Evolutionary conservation across 2,888 invertebrate species (phyloP), one percentile per base, ranked within the genome.

Genomic region (Galeopsomyia nigrocyanea): DNA sequence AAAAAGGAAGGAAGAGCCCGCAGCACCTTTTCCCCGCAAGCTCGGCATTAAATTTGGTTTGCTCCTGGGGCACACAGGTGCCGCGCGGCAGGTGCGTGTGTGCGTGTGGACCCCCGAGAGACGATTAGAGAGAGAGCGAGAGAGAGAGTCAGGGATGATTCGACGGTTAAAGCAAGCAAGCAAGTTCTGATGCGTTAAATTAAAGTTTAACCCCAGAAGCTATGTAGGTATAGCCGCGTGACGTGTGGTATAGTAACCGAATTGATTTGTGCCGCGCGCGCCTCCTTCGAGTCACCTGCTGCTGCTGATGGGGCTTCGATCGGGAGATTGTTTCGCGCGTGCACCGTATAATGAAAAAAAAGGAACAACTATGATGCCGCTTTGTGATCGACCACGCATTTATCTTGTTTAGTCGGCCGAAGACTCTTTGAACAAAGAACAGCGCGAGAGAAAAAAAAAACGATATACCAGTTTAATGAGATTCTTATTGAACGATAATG

Each of bases 101-200:
- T 31, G 53, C 70, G 65, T 31, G 61, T 39, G 31, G 66, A 53
- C 31, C 39, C 55, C 39, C 39, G 39, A 26, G 21, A 49, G 50
- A 47, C 60, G 68, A 64, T 69, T 62, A 66, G 58, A 51, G 55
- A 2, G 39, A 14, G 55, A 16, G 9, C 9, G 39, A n/a, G 51
- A 21, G 49, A 57, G 31, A 14, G 60, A 13, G 26, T 26, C 26
- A 21, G 21, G 39, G 57, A 22, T n/a, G 60, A 31, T 3, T 21
- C 16, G 58, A 58, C 39, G 55, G n/a, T n/a, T n/a, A n/a, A n/a
- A n/a, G 31, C 26, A 17, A 39, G 19, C 47, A 55, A 79, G 73
- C 77, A 79, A 78, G 81, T 79, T 72, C 78, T 81, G 83, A 85
- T 84, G 85, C 85, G 85, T 85, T 85, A 85, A 85, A 85, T 85